Percentiles rank a stretch among this genome's conserved stretches.
Conservation (phyloP, 2,797 vertebrate species). For the Psittacula echo region DNA sequence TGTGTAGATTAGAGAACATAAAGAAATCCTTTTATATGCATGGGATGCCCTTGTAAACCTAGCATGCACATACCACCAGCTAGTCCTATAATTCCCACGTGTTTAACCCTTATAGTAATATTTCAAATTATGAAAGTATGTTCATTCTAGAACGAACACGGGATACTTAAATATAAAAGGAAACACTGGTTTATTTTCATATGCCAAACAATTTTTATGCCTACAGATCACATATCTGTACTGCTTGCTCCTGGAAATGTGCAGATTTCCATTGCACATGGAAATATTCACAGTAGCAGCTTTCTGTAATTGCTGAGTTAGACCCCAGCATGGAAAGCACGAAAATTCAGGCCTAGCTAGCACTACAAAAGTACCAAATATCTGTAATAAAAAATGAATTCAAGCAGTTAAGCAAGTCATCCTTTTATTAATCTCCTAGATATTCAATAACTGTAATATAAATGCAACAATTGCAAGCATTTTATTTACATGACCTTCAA, state of each 20-base stretch:
- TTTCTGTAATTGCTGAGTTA: neutral
- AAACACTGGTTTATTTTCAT: neutral
- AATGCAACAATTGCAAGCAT: neutral
- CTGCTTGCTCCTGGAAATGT: neutral
- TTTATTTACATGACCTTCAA: neutral
- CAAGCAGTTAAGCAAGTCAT: neutral
- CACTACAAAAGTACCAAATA: accelerated
- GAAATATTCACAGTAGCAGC: neutral
- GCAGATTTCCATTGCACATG: neutral
- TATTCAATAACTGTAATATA: neutral
- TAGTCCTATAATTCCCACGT: neutral
- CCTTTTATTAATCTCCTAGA: neutral
- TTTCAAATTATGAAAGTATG: neutral
- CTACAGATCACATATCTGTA: neutral
- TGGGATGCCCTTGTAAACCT: neutral
- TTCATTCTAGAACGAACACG: neutral
- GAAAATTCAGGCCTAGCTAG: neutral
- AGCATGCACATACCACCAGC: neutral
- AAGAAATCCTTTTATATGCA: neutral
- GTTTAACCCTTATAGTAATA: neutral
- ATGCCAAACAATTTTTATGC: neutral
- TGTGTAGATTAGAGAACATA: neutral
- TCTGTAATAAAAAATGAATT: neutral
- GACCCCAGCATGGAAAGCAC: neutral
- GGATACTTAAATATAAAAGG: neutral